Evolutionary conservation across 2,797 vertebrate genomes (phyloP), one percentile per base, ranked within the genome.

Genomic region (Mormyrus hasselquistii): DNA sequence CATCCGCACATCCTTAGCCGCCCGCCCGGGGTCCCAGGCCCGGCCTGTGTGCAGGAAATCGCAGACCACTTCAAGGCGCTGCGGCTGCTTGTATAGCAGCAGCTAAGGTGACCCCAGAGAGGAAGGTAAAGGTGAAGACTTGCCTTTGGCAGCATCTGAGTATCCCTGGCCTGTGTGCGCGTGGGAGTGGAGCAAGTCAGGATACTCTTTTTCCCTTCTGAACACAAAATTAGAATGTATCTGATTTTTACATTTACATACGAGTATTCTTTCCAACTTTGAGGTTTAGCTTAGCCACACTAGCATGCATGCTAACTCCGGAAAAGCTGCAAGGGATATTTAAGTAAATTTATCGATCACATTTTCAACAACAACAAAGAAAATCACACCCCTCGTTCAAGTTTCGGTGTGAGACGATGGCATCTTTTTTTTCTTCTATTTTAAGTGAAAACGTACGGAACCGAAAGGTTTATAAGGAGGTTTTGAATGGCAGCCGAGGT

Each of bases 31-130:
- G 34, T 76, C 92, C 92, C 41, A 47, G 91, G 53, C 92, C 91
- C 85, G 90, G 90, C 92, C 92, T 92, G 90, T 91, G 91, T 91
- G 90, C 92, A 95, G 95, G 95, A 95, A 95, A 95, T 91, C 94
- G 92, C 93, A 91, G 92, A 95, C 94, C 95, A 95, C 95, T 95
- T 96, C 94, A 96, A 95, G 93, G 93, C 89, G 90, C 92, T 47
- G 88, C 89, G 89, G 90, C 85, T 93, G 92, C 93, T 95, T 93
- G 93, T 93, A 93, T 93, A 92, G 88, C 87, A 91, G 88, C 14
- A 65, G 90, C 92, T 16, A 53, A 65, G 88, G 91, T 92, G 92
- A 90, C 88, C 85, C 90, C 91, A 89, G 91, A 89, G 52, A 22
- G 2, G 49, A 47, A 85, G 87, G 87, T 69, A 59, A 91, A 90